These are phyloP conservation scores for Drosophila lowei DNA, from an alignment of 1,140 invertebrate genomes.

Conservation along the genomic window DNA sequence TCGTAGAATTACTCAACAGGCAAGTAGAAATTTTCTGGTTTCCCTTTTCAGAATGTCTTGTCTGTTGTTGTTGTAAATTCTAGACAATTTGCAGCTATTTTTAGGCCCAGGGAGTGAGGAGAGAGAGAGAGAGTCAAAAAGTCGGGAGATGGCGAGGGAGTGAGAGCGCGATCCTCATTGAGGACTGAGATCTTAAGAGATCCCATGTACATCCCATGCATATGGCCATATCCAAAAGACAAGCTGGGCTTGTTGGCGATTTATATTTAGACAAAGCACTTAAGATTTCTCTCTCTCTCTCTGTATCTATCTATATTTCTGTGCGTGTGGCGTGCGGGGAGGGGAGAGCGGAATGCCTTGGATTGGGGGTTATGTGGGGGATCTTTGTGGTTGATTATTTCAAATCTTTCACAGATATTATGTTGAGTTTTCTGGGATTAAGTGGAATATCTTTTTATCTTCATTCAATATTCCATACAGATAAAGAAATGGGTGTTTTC, in stretches of 20 bases:
- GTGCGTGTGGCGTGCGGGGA: background rate
- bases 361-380: slow-evolving; percentile 34
- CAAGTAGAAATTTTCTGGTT: slow-evolving; percentile 33
- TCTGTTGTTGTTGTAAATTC: slow-evolving; percentile 34
- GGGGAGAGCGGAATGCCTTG: no score
- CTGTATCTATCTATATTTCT: background rate
- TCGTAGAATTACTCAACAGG: slow-evolving; percentile 72
- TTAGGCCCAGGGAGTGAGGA: slow-evolving; percentile 21
- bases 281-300: background rate
- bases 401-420: no score
- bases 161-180: slow-evolving; percentile 6
- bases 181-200: slow-evolving; percentile 24
- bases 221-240: slow-evolving; percentile 9
- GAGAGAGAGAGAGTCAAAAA: background rate
- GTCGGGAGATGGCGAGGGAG: background rate
- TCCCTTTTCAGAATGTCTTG: slow-evolving; percentile 18
- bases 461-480: no score
- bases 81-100: slow-evolving; percentile 66
- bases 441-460: no score
- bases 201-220: background rate
- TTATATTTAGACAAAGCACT: slow-evolving; percentile 41
- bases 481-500: no score
- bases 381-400: slow-evolving; percentile 21
- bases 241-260: slow-evolving; percentile 29
- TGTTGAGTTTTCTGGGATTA: no score